Base-by-base conservation (phyloP, 2,888 invertebrate genomes). In the Pecten maximus region DNA sequence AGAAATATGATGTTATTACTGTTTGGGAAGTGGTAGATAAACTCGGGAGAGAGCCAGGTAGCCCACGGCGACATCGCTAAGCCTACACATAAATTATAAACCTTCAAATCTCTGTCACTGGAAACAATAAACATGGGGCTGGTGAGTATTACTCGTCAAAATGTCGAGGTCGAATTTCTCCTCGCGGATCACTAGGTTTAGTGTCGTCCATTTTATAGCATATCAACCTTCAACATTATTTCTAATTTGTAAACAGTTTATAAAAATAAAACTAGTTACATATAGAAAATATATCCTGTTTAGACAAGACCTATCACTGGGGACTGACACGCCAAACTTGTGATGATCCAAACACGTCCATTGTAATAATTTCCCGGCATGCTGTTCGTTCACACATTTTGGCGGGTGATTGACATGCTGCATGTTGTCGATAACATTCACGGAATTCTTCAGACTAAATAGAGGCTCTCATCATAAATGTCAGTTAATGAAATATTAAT, bases 401-500 rank as follows among this genome's bases (percentile, higher is more conserved):
- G 74, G 74, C 35, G 74, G 74, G 74, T 74, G 35, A 74, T 74
- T 74, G 74, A 74, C 28, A 74, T 28, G 74, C 23, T 54, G 23
- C 54, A 19, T 28, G 35, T 60, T 74, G 28, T 74, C 74, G 12
- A 74, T 74, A 35, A 74, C 74, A 74, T 35, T 35, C 12, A 15
- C 10, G 60, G 60, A n/a, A 60, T 60, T 60, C 60, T 60, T 10
- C n/a, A 28, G 0, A 60, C 60, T 10, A 28, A 6, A 28, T 19
- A n/a, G 60, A 60, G 28, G 60, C 60, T n/a, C 60, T 60, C n/a
- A n/a, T 60, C 50, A 60, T 60, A 60, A 60, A 60, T 60, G 60
- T 2, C 60, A 60, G 60, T 60, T 60, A 60, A 60, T 60, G 60
- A 60, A 60, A 60, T 60, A 60, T 60, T 28, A 60, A 60, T 60